Base-by-base conservation (phyloP, 1,140 invertebrate genomes). In the Lineus longissimus region DNA sequence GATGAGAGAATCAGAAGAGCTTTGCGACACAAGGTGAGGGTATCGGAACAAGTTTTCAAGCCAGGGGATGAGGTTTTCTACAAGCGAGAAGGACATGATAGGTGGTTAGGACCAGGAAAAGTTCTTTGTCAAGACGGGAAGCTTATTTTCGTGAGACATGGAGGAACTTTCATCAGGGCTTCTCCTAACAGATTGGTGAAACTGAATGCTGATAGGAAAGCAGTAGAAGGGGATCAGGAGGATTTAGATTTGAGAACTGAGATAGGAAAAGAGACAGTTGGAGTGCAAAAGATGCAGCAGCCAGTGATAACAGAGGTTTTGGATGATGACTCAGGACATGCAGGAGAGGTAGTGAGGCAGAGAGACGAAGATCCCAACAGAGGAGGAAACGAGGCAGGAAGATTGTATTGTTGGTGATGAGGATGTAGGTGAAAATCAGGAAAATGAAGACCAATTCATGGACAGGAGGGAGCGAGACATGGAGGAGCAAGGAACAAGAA, bases 61-160 rank as follows among this genome's bases (percentile, higher is more conserved):
- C 30, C 60, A 60, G 67, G 67, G 17, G 64, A 69, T 33, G 15
- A 30, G 51, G 67, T 69, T 6, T 69, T 63, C 40, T 69, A 69
- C 59, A 69, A 69, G 19, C 25, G 65, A 61, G 61, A 66, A 27
- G 67, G 59, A 9, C 19, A 51, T 27, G 55, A 63, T 17, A 47
- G 43, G 27, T 69, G 68, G 68, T 30, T 61, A 27, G 63, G 65
- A 30, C 65, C 65, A 15, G 63, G 36, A 40, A 64, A 55, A 59
- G 63, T 65, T 0, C 36, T 69, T 51, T 62, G 57, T 33, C 57
- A 69, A 54, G 61, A 69, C 61, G 64, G 64, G 2, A 61, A 64
- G 59, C 58, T 66, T n/a, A 47, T 68, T 6, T 68, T 68, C 62
- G 66, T 68, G 6, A 31, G 61, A 56, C 67, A 69, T 66, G 63